Base-by-base conservation (phyloP, 2,113 vertebrate species). In the Callopanchax toddi region DNA sequence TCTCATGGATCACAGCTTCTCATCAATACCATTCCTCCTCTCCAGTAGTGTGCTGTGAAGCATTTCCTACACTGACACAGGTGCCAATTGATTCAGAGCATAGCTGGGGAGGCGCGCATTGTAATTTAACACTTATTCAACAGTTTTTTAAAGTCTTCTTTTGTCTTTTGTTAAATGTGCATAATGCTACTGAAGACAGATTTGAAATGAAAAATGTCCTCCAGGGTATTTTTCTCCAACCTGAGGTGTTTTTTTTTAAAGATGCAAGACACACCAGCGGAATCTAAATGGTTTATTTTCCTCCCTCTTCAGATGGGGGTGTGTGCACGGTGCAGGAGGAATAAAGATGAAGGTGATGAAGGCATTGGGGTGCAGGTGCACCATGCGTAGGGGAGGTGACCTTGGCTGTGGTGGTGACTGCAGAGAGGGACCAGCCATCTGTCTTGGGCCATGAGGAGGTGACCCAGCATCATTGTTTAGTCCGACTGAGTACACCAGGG, bases 391-490 rank as follows among this genome's bases (percentile, higher is more conserved):
- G 68, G 74, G 87, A 82, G 67, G 66, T 91, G 90, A 91, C 91
- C 90, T 92, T 93, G 89, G 89, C 84, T 77, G 88, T 82, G 82
- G 71, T 77, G 74, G 79, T 36, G 60, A 56, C 67, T 40, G 18
- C 66, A 68, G 67, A 74, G 74, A 72, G 67, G 73, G 87, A 70
- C 67, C 70, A 74, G 89, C 91, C 92, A 92, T 93, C 91, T 92
- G 92, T 90, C 86, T 71, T 53, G 63, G 83, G 73, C 74, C 81
- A 83, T 15, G 68, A 82, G 76, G 84, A 86, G 60, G 63, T 90
- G 89, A 90, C 89, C 88, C 70, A 34, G 76, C 71, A 89, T 89
- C 84, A 90, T 89, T 91, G 89, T 91, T 82, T 74, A 81, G 85
- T 88, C 85, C 70, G 67, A 80, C 26, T 32, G 86, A 79, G 82